A percentile compares a stretch with the other conserved stretches of the same genome.
These are phyloP conservation scores for Cheilosia grossa DNA, from an alignment of 2,888 invertebrate species.

Conservation along the genomic window DNA sequence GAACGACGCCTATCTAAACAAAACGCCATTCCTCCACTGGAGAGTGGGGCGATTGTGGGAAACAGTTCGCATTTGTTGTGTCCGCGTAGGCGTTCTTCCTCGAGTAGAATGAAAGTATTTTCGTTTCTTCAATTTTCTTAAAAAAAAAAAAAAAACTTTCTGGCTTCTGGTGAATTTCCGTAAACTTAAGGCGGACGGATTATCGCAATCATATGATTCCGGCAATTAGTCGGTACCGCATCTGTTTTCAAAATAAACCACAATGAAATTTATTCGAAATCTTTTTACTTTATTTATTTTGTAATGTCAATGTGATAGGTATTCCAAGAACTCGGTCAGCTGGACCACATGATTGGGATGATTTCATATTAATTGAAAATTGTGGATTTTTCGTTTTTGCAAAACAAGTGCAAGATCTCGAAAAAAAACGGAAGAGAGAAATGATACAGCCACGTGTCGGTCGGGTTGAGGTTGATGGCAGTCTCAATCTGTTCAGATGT, in stretches of 20 bases:
- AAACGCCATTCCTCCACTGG: not conserved
- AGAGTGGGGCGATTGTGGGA: conserved; percentile 7
- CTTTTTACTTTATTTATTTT: conserved; percentile 7
- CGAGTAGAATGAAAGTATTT: conserved; percentile 37
- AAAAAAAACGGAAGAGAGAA: too few species aligned
- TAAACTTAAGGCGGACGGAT: conserved; percentile 9
- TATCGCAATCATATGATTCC: conserved; percentile 27
- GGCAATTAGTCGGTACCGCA: not conserved
- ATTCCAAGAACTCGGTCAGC: conserved; percentile 1
- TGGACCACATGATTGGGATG: not conserved
- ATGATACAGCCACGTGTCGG: too few species aligned
- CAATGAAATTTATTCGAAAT: conserved; percentile 21
- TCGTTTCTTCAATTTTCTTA: not conserved
- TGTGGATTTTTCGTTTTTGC: too few species aligned
- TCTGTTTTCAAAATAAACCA: conserved; percentile 25
- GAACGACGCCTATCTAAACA: conserved; percentile 38
- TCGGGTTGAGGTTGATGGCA: too few species aligned
- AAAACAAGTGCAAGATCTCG: too few species aligned
- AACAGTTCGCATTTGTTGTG: conserved; percentile 29
- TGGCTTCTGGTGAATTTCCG: conserved; percentile 27
- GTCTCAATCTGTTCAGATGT: too few species aligned
- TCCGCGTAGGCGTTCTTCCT: conserved; percentile 34
- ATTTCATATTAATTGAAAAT: not conserved
- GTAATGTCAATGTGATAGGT: not conserved
- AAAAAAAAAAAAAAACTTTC: not conserved